A percentile compares a stretch with the other conserved stretches of the same genome.
phyloP scores from a whole-genome alignment of 1,140 invertebrate species.

The Diachasma alloeum region DNA sequence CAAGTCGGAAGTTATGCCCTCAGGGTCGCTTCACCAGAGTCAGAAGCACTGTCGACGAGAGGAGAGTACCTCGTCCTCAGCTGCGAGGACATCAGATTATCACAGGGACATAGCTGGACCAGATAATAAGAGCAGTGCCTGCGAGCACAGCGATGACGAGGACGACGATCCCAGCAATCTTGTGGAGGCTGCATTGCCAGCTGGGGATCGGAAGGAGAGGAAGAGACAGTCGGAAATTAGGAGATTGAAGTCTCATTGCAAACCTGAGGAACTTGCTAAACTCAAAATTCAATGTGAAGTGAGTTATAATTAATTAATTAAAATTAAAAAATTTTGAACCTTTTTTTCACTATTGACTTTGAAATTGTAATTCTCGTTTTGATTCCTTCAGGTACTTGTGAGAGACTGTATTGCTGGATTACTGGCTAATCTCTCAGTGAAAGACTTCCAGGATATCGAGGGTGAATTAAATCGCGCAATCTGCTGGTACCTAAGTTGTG shows the following conservation, averaged over 20 bases:
- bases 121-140: conserved; percentile 56
- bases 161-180: conserved; percentile 68
- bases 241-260: conserved; percentile 81
- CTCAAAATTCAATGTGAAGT: conserved; percentile 76
- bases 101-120: conserved; percentile 31
- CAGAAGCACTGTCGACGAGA: conserved; percentile 22
- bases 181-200: conserved; percentile 74
- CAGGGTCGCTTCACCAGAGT: background rate
- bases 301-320: no score
- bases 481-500: conserved; percentile 91
- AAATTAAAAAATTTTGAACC: no score
- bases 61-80: background rate
- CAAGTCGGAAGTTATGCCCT: conserved; percentile 30
- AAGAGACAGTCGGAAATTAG: conserved; percentile 70
- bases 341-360: no score
- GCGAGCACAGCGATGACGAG: conserved; percentile 46
- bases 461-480: conserved; percentile 86
- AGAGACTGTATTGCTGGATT: conserved; percentile 81
- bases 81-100: conserved; percentile 29
- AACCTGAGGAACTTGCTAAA: conserved; percentile 80
- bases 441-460: conserved; percentile 87
- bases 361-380: background rate
- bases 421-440: conserved; percentile 78
- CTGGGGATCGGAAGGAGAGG: conserved; percentile 70
- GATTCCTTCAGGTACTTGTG: conserved; percentile 67